Base-by-base conservation (phyloP, 1,140 invertebrate species). In the Diabrotica undecimpunctata region DNA sequence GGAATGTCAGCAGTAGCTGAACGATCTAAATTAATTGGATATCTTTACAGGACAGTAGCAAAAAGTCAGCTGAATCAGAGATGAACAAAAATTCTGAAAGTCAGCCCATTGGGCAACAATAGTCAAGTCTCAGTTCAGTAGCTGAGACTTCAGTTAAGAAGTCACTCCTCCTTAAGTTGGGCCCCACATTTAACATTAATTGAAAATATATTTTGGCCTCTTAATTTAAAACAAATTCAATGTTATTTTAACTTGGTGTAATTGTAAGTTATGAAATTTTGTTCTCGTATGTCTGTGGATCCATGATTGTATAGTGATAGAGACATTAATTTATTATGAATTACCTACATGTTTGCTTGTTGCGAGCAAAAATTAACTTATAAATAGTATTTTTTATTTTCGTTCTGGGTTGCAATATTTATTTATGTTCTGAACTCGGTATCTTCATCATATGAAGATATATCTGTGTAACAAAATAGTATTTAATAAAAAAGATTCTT, bases 21-120 rank as follows among this genome's bases (percentile, higher is more conserved):
- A 46, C 41, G 3, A 10, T 62, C 53, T 64, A 64, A 72, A 70
- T 70, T 66, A 57, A 65, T 68, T 74, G 73, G 74, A 68, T 77
- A 73, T 79, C 71, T 78, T 79, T 79, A 72, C 77, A 79, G 77
- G 77, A 75, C 69, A 69, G 71, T 74, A 73, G 68, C 74, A 78
- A 77, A 78, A 75, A 65, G 59, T 67, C 65, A 56, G 67, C 72
- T 70, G 73, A 76, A 72, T 74, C 75, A 66, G 76, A 77, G 72
- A 68, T 68, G 70, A 74, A 75, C 72, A 72, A 75, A 75, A 75
- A 66, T 73, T 73, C 73, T 67, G 65, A 71, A 61, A 70, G 39
- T 69, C 51, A 70, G 64, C 67, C 63, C 50, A 57, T 51, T 56
- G 67, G 65, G 65, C 63, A 65, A 63, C 41, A 70, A 69, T 46